Base-by-base conservation (phyloP, 2,113 vertebrate genomes). In the Notothenia rossii region DNA sequence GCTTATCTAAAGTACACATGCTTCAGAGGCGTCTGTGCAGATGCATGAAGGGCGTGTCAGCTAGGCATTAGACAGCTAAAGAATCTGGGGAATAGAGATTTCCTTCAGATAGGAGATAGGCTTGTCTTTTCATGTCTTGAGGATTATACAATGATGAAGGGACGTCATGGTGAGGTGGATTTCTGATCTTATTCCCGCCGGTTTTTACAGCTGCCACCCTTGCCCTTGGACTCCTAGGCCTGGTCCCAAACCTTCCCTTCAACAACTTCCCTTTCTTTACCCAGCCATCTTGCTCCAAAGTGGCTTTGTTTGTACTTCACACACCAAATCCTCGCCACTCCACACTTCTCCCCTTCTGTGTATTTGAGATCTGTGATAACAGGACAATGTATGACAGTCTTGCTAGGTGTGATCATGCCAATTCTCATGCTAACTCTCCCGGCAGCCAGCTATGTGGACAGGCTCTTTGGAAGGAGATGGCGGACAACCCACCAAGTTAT, bases 141-240 rank as follows among this genome's bases (percentile, higher is more conserved):
- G 84, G 91, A 94, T 93, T 91, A 93, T 89, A 84, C 77, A 5
- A 49, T 84, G 91, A 92, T 83, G 89, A 93, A 84, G 85, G 63
- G 83, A 85, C 77, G 65, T 83, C 90, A 88, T 73, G 89, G 82
- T 29, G 81, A 73, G 89, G 53, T 86, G 83, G 75, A 78, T 89
- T 91, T 79, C 65, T 86, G 89, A 91, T 92, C 79, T 81, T 79
- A 86, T 92, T 89, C 84, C 81, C 12, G 0, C 11, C n/a, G 49
- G 75, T 59, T 77, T 83, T 86, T 79, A 77, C 49, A 73, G 69
- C 73, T 73, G 69, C 77, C 79, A 81, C 79, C 75, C 74, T 70
- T 86, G 82, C 82, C 86, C 87, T 86, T 85, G 84, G 75, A 71
- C 81, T 86, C 74, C 17, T 43, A 22, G 66, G 74, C 72, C 83